Conservation (phyloP, 2,888 invertebrate genomes). For the Epistrophe grossulariae region DNA sequence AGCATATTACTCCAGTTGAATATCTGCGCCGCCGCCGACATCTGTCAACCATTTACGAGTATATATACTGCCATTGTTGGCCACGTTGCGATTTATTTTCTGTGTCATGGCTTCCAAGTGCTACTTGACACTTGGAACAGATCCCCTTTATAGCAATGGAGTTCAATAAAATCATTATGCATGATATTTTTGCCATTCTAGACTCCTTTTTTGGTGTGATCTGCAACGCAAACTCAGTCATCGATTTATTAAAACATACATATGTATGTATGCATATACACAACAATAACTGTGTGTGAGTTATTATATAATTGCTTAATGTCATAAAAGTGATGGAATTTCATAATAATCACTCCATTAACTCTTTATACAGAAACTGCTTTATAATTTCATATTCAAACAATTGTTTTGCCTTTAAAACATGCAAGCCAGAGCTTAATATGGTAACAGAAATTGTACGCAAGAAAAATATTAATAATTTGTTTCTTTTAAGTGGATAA, state of each 20-base stretch:
- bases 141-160: slow-evolving; percentile 51
- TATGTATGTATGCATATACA: neutral
- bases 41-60: neutral
- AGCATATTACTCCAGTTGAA: neutral
- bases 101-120: slow-evolving; percentile 66
- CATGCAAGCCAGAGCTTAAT: slow-evolving; percentile 25
- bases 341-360: slow-evolving; percentile 54
- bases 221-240: slow-evolving; percentile 53
- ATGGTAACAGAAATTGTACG: slow-evolving; percentile 39
- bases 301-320: slow-evolving; percentile 2
- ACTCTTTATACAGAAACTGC: neutral
- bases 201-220: slow-evolving; percentile 59
- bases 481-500: neutral
- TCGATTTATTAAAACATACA: slow-evolving; percentile 28
- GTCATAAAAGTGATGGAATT: slow-evolving; percentile 33
- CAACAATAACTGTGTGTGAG: neutral
- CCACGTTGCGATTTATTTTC: slow-evolving; percentile 55
- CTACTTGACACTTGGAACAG: slow-evolving; percentile 51
- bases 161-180: slow-evolving; percentile 46
- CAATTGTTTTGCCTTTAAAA: slow-evolving; percentile 37
- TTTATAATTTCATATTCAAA: neutral
- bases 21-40: neutral
- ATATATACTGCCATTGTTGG: slow-evolving; percentile 21
- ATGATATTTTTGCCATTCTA: neutral
- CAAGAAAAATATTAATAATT: slow-evolving; percentile 32